Percentiles rank a stretch among this genome's conserved stretches.
phyloP scores from a whole-genome alignment of 2,797 vertebrate genomes.

The Mus spretus region DNA sequence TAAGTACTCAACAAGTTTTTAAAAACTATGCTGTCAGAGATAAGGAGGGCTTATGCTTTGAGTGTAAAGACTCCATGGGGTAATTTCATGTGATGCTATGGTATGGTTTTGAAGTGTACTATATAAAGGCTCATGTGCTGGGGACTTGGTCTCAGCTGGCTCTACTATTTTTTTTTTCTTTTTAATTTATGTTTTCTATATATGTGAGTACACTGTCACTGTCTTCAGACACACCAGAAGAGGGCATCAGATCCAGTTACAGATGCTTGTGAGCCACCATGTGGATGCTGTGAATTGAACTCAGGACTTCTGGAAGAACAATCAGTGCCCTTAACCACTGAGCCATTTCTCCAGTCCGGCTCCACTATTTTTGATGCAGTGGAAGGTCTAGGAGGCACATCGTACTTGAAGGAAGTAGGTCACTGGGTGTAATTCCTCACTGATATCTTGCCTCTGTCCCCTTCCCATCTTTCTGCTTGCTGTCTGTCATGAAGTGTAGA shows the following conservation, averaged over 20 bases:
- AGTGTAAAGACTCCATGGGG: background rate
- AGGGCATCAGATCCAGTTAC: too few relatives aligned
- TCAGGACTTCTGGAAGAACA: too few relatives aligned
- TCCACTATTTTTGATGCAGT: background rate
- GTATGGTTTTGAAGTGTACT: background rate
- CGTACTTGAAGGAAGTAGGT: background rate
- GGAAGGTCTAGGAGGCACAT: background rate
- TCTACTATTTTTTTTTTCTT: background rate
- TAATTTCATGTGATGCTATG: background rate
- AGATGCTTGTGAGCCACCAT: too few relatives aligned
- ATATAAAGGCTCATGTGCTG: background rate
- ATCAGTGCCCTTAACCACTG: too few relatives aligned
- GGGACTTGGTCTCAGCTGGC: background rate
- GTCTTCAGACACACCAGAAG: too few relatives aligned
- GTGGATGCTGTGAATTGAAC: too few relatives aligned
- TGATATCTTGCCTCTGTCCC: background rate
- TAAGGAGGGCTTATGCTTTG: background rate
- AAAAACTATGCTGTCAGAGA: background rate
- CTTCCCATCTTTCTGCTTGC: background rate
- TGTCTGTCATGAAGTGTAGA: background rate
- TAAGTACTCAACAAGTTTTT: background rate
- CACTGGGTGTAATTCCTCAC: background rate
- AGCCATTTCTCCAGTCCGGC: background rate
- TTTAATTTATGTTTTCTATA: too few relatives aligned
- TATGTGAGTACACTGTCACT: too few relatives aligned